A percentile compares a stretch with the other conserved stretches of the same genome.
Evolutionary conservation across 1,140 invertebrate species (phyloP).

Genomic region (Drosophila repleta): DNA sequence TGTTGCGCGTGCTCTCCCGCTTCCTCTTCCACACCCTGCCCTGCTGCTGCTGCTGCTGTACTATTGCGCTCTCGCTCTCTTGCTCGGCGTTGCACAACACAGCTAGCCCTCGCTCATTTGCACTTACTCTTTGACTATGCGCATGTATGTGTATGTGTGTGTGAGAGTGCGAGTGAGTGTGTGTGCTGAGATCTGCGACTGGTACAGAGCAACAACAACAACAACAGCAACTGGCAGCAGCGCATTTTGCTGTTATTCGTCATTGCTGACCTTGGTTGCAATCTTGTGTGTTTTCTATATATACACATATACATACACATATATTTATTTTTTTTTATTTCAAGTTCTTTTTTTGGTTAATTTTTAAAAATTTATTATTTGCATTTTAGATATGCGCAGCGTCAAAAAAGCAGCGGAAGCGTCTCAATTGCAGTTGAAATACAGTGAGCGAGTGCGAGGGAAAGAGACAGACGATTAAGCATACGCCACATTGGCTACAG

Average conservation of each 20-base stretch:
- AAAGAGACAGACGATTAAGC: conserved; percentile 36
- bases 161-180: conserved; percentile 12
- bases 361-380: conserved; percentile 47
- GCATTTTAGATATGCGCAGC: conserved; percentile 59
- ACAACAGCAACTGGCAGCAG: conserved; percentile 46
- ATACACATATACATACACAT: not conserved
- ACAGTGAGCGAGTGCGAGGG: too few relatives aligned
- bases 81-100: conserved; percentile 18
- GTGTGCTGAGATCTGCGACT: conserved; percentile 66
- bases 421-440: conserved; percentile 22
- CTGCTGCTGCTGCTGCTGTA: not conserved
- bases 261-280: conserved; percentile 81
- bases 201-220: conserved; percentile 55
- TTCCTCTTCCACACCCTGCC: conserved; percentile 11
- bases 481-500: conserved; percentile 43
- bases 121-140: conserved; percentile 25
- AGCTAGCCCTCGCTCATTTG: conserved; percentile 8
- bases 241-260: conserved; percentile 83
- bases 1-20: conserved; percentile 22
- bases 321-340: conserved; percentile 34
- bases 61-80: conserved; percentile 15
- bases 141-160: not conserved
- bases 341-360: conserved; percentile 48
- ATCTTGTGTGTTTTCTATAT: conserved; percentile 55
- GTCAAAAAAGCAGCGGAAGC: conserved; percentile 28